A percentile compares a stretch with the other conserved stretches of the same genome.
Conservation (phyloP, 2,888 invertebrate species). For the Philonicus albiceps region DNA sequence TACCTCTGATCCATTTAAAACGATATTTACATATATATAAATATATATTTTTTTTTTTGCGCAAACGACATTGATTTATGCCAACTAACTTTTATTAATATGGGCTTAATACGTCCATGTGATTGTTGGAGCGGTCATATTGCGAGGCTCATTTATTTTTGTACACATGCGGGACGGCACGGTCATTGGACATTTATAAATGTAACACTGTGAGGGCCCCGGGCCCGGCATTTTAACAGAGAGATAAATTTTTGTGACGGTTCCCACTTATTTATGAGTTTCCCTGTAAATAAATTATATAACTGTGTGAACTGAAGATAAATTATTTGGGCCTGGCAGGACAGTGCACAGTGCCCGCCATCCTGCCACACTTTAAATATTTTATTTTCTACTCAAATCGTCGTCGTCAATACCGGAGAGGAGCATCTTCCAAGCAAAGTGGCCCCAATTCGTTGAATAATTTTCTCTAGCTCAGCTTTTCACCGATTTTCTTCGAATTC, state of each 20-base stretch:
- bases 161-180: not conserved
- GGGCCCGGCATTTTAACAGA: constrained; percentile 47
- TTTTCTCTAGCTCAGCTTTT: not conserved
- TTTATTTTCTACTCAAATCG: not conserved
- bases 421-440: not conserved
- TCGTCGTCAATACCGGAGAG: not conserved
- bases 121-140: constrained; percentile 41
- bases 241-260: constrained; percentile 50
- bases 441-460: not conserved
- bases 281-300: constrained; percentile 49
- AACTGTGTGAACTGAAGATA: constrained; percentile 48
- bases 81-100: constrained; percentile 47
- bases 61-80: constrained; percentile 47
- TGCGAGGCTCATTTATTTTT: constrained; percentile 4
- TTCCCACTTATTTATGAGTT: constrained; percentile 48
- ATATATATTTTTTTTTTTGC: constrained; percentile 19
- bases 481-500: not conserved
- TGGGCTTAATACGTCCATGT: constrained; percentile 46
- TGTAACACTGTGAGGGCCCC: constrained; percentile 43
- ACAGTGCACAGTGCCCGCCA: not conserved
- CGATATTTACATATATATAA: no score
- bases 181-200: constrained; percentile 29
- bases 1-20: constrained; percentile 37
- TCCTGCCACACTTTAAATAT: not conserved
- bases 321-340: constrained; percentile 44